A percentile compares a stretch with the other conserved stretches of the same genome.
Conservation (phyloP, 2,113 vertebrate species). For the Microtus ochrogaster region DNA sequence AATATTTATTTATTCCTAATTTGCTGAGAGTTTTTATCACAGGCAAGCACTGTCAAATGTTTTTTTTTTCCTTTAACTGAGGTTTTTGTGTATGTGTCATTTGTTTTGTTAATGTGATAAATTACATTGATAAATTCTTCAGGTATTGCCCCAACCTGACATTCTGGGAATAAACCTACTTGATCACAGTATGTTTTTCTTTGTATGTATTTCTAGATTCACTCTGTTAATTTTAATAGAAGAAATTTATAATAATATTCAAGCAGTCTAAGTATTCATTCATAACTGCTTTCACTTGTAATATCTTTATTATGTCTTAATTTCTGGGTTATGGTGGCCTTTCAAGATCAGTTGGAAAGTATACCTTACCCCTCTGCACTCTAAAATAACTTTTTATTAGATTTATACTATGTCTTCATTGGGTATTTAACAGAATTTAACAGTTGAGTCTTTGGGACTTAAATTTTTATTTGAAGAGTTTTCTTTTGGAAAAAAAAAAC, state of each 20-base stretch:
- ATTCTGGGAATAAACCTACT: background rate
- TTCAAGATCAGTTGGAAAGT: background rate
- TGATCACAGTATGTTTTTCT: background rate
- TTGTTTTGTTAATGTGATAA: conserved; percentile 9
- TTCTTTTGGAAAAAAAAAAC: background rate
- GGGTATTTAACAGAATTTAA: background rate
- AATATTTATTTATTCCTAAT: background rate
- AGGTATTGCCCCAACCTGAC: conserved; percentile 1
- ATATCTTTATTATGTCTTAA: conserved; percentile 33
- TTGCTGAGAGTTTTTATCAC: conserved; percentile 24
- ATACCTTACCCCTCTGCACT: background rate
- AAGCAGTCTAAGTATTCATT: background rate
- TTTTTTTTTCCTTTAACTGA: background rate
- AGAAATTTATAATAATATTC: background rate
- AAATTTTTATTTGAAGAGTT: background rate
- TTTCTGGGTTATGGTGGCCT: background rate
- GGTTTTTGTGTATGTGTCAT: background rate
- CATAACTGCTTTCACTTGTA: conserved; percentile 1
- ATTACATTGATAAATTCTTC: conserved; percentile 20
- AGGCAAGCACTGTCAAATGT: background rate
- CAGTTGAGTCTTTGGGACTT: background rate
- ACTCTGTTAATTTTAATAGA: background rate
- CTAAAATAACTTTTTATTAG: background rate
- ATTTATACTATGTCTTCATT: conserved; percentile 7
- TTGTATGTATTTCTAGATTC: conserved; percentile 30